Percentiles rank a stretch among this genome's conserved stretches.
Evolutionary conservation across 92 coral and sea anemone genomes (phyloP).

Genomic region (Parazoanthus swiftii): DNA sequence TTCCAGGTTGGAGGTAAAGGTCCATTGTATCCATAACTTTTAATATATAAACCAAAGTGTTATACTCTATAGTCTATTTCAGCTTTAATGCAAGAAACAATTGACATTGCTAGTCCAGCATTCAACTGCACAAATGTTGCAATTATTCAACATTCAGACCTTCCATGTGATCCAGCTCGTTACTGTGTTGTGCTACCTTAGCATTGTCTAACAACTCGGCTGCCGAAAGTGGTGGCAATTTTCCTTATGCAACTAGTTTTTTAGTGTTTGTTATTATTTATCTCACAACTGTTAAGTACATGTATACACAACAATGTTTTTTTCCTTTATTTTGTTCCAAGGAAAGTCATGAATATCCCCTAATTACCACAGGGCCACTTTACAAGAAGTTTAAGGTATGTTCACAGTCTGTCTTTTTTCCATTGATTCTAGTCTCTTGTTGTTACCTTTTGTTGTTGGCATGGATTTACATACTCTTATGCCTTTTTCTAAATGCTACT

Average conservation of each 20-base stretch:
- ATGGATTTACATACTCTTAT: background rate
- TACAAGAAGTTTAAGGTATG: constrained; percentile 89
- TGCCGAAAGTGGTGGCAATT: background rate
- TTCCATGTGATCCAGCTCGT: no score
- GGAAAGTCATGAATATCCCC: constrained; percentile 97
- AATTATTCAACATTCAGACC: background rate
- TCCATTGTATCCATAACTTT: no score
- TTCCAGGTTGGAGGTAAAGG: no score
- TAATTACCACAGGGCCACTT: constrained; percentile 80
- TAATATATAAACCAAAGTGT: no score
- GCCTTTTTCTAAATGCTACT: background rate
- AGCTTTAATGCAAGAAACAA: no score
- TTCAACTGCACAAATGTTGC: no score
- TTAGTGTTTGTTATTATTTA: background rate
- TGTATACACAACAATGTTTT: no score
- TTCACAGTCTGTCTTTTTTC: background rate
- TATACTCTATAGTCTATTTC: no score
- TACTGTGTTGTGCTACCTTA: background rate
- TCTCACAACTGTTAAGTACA: background rate
- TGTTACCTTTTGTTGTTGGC: background rate
- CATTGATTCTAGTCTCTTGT: background rate
- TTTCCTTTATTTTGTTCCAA: constrained; percentile 8
- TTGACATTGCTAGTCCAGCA: no score
- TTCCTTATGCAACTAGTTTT: background rate
- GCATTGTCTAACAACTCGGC: background rate